Percentiles rank a stretch among this genome's conserved stretches.
Evolutionary conservation across 2,797 vertebrate genomes (phyloP).

Genomic region (Takifugu rubripes): DNA sequence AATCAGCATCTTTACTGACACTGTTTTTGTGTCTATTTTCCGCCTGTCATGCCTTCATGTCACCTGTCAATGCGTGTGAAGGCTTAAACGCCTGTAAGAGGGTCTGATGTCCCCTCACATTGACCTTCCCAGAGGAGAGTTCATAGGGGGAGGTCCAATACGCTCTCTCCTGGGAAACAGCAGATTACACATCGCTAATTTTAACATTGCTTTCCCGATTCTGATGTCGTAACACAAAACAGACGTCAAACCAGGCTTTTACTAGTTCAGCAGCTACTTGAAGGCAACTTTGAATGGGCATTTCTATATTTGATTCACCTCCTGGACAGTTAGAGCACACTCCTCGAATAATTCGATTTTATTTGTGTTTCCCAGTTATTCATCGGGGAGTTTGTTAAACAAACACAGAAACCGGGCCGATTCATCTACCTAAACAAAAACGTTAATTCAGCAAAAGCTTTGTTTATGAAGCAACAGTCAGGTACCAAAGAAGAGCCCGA

Average conservation of each 20-base stretch:
- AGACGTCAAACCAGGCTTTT: not conserved
- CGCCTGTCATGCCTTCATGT: not conserved
- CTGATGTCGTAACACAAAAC: not conserved
- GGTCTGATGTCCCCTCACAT: conserved; percentile 47
- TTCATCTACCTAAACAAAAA: no score
- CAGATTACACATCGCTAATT: conserved; percentile 52
- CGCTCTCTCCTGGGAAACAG: conserved; percentile 31
- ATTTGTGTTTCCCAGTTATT: no score
- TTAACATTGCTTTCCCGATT: conserved; percentile 31
- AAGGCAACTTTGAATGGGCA: conserved; percentile 3
- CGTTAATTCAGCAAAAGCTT: not conserved
- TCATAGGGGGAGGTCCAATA: conserved; percentile 32
- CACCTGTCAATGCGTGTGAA: not conserved
- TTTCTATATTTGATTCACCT: no score
- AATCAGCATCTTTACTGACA: no score
- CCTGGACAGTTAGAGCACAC: no score
- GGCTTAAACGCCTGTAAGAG: conserved; percentile 60
- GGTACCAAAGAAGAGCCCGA: not conserved
- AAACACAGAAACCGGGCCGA: no score
- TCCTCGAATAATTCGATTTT: no score
- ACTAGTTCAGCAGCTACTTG: not conserved
- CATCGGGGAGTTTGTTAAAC: no score
- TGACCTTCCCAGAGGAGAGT: conserved; percentile 31
- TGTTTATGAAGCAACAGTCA: not conserved
- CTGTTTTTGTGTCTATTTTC: no score